These are phyloP conservation scores for Sycobia sp. DNA, from an alignment of 1,140 invertebrate genomes.

Conservation along the genomic window DNA sequence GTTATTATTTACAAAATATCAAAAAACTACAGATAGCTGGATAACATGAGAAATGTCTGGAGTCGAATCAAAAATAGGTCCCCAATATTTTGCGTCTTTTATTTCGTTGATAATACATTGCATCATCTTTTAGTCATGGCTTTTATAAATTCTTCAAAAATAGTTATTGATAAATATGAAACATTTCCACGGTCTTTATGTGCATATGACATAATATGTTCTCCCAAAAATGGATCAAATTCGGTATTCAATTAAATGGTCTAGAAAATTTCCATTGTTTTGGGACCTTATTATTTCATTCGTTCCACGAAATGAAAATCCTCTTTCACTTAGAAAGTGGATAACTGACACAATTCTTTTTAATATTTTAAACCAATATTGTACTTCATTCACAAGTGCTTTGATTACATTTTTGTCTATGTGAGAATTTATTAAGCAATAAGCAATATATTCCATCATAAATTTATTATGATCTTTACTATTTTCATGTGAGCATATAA, in stretches of 20 bases:
- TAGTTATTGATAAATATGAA: conserved; percentile 47
- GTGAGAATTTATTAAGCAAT: not conserved
- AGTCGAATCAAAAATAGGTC: not conserved
- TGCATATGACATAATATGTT: conserved; percentile 45
- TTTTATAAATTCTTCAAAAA: conserved; percentile 40
- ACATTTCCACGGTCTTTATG: conserved; percentile 46
- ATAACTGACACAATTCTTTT: conserved; percentile 23
- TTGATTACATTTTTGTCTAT: conserved; percentile 1
- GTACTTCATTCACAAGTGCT: not conserved
- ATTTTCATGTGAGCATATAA: not conserved
- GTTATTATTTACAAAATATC: not conserved
- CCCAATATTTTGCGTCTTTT: not conserved
- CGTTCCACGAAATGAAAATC: conserved; percentile 41
- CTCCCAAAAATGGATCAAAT: conserved; percentile 50
- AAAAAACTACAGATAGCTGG: not conserved
- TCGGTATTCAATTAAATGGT: conserved; percentile 44
- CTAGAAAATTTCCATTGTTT: conserved; percentile 44
- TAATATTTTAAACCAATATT: conserved; percentile 31
- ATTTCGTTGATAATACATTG: not conserved
- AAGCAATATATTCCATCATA: conserved; percentile 1
- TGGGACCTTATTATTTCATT: conserved; percentile 40
- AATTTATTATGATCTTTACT: too few relatives aligned
- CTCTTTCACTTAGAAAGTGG: conserved; percentile 36
- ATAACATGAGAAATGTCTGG: not conserved
- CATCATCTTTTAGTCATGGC: conserved; percentile 10